Conservation (phyloP, 1,140 invertebrate genomes). For the Dysdera silvatica region DNA sequence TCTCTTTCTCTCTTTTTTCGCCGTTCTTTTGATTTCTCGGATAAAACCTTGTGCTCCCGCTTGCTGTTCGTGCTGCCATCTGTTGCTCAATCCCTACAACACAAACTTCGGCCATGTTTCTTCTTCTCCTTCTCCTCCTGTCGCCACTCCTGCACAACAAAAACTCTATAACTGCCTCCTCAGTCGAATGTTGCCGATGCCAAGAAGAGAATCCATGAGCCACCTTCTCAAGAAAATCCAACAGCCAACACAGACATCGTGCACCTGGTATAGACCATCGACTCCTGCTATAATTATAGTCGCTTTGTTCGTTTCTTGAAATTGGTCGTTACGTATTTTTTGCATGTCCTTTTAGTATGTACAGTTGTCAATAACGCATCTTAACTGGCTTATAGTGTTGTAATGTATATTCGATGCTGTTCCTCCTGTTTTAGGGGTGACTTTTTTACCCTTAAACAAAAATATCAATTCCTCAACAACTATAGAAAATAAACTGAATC, state of each 20-base stretch:
- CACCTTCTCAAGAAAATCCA: slow-evolving; percentile 16
- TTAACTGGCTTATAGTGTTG: no score
- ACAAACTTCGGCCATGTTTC: neutral
- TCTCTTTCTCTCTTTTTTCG: slow-evolving; percentile 1
- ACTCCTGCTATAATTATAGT: no score
- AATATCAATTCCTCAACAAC: no score
- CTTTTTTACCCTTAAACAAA: no score
- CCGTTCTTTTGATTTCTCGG: neutral
- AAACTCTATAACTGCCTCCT: no score
- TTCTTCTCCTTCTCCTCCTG: neutral
- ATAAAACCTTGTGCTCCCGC: neutral
- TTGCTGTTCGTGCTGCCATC: neutral
- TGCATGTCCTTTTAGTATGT: no score
- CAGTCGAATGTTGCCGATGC: slow-evolving; percentile 22
- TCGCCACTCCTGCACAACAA: slow-evolving; percentile 3
- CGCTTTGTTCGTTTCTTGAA: no score
- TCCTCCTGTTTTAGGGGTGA: no score
- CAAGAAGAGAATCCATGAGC: slow-evolving; percentile 23
- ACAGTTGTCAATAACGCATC: no score
- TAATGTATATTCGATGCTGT: no score
- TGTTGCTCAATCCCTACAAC: neutral
- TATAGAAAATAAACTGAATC: no score
- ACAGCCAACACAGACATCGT: slow-evolving; percentile 21
- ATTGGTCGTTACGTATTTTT: no score
- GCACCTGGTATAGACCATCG: slow-evolving; percentile 21